phyloP scores from a whole-genome alignment of 2,888 invertebrate species.

The Hirtodrosophila histrioides region DNA sequence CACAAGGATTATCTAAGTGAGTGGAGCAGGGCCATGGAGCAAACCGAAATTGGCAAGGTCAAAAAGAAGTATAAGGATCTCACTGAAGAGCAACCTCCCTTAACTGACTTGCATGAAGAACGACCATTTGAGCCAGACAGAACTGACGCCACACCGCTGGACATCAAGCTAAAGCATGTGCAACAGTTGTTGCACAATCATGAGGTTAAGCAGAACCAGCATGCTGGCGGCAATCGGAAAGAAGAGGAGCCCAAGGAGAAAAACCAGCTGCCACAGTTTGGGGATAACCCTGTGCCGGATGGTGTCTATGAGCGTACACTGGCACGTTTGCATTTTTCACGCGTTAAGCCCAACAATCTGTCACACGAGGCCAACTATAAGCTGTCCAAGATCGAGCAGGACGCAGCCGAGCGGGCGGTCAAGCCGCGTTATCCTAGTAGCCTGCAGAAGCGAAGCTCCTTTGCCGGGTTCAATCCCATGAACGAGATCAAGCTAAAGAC shows the following conservation, averaged over 20 bases:
- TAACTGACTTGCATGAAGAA: too few relatives aligned
- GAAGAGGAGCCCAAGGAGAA: neutral
- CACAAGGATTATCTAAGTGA: neutral
- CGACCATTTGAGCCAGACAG: neutral
- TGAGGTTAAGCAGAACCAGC: constrained; percentile 14
- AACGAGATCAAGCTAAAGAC: constrained; percentile 82
- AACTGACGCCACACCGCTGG: constrained; percentile 29
- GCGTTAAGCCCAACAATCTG: constrained; percentile 74
- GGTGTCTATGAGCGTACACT: constrained; percentile 64
- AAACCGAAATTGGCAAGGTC: constrained; percentile 58
- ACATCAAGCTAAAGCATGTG: constrained; percentile 42
- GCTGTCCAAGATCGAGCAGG: constrained; percentile 83
- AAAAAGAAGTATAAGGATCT: constrained; percentile 54
- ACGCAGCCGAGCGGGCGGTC: constrained; percentile 64
- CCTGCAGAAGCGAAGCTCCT: constrained; percentile 45
- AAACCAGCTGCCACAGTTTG: constrained; percentile 5
- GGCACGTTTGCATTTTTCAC: constrained; percentile 31
- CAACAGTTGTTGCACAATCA: constrained; percentile 25
- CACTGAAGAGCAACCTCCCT: neutral
- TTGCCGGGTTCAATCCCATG: constrained; percentile 71
- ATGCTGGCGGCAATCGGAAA: neutral
- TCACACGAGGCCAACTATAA: constrained; percentile 84
- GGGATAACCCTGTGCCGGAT: constrained; percentile 33
- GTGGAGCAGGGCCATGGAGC: constrained; percentile 36
- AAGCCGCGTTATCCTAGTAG: constrained; percentile 17